A percentile compares a stretch with the other conserved stretches of the same genome.
Conservation (phyloP, 2,797 vertebrate genomes). For the Botia kubotai region DNA sequence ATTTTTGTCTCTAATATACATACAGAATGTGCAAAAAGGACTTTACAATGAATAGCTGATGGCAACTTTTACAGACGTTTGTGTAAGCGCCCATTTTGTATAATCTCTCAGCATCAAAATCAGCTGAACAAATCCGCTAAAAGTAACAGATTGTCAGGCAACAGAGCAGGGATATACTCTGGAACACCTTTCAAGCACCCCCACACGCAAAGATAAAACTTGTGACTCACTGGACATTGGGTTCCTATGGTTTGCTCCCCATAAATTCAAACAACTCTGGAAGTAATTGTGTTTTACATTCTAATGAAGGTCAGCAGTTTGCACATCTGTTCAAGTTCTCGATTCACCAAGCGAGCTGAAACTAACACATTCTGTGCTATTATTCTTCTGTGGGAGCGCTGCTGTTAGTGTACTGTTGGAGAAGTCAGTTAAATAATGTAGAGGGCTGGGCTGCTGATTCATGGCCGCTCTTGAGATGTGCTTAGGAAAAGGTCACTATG, state of each 20-base stretch:
- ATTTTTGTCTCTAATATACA: too few relatives aligned
- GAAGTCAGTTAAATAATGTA: slow-evolving; percentile 58
- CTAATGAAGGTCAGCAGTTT: slow-evolving; percentile 14
- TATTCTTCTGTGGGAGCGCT: slow-evolving; percentile 24
- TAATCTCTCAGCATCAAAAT: background rate
- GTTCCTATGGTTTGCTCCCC: background rate
- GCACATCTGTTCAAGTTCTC: slow-evolving; percentile 14
- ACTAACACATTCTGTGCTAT: slow-evolving; percentile 31
- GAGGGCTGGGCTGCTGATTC: slow-evolving; percentile 38
- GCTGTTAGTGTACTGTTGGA: slow-evolving; percentile 43
- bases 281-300: slow-evolving; percentile 21
- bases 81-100: background rate
- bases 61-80: background rate
- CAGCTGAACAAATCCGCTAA: background rate
- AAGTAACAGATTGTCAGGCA: background rate
- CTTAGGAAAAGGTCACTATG: slow-evolving; percentile 57
- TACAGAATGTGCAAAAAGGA: too few relatives aligned
- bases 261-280: slow-evolving; percentile 12
- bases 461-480: slow-evolving; percentile 48
- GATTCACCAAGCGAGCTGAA: slow-evolving; percentile 17
- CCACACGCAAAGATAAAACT: background rate
- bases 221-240: background rate
- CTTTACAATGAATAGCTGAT: too few relatives aligned
- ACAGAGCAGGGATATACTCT: background rate
- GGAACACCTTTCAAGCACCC: background rate